Base-by-base conservation (phyloP, 2,113 vertebrate genomes). In the Daboia siamensis region DNA sequence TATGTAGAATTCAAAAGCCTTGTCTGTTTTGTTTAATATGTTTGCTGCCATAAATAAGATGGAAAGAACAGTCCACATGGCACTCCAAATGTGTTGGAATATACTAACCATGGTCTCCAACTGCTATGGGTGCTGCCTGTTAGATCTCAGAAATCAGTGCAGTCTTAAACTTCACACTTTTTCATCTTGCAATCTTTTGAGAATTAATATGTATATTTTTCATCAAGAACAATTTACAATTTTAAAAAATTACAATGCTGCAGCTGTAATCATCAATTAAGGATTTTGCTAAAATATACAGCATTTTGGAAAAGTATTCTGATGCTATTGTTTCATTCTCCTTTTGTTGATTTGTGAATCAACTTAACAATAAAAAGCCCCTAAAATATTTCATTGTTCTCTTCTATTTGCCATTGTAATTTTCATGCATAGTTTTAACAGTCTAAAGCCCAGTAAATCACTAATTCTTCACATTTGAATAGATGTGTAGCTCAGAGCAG, bases 401-500 rank as follows among this genome's bases (percentile, higher is more conserved):
- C 80, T 24, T 84, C n/a, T 84, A 3, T 13, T 92, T 61, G 51
- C 48, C 26, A 54, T 26, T 86, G 55, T 33, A 44, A 24, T 64
- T 61, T 64, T 54, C 44, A 86, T 48, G 44, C 86, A 86, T 33
- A 13, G 10, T 29, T 90, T 93, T 44, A 69, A 86, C 59, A 64
- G 3, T 90, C 80, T 90, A 57, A 12, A 48, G 20, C 13, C 21
- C 7, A 24, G 8, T 26, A 46, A 64, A 90, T 33, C n/a, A n/a
- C 6, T 92, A 21, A 56, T n/a, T n/a, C 39, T 13, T 26, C 23
- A 51, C 91, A 91, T 93, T 87, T 11, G 51, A 94, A 94, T 93
- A 80, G 93, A 95, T 93, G 92, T 94, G 93, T 92, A 55, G 88
- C 80, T 93, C 56, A 54, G 39, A 95, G 94, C 94, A 95, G 95